Conservation (phyloP, 2,888 invertebrate genomes). For the Lasioglossum oenotherae region DNA sequence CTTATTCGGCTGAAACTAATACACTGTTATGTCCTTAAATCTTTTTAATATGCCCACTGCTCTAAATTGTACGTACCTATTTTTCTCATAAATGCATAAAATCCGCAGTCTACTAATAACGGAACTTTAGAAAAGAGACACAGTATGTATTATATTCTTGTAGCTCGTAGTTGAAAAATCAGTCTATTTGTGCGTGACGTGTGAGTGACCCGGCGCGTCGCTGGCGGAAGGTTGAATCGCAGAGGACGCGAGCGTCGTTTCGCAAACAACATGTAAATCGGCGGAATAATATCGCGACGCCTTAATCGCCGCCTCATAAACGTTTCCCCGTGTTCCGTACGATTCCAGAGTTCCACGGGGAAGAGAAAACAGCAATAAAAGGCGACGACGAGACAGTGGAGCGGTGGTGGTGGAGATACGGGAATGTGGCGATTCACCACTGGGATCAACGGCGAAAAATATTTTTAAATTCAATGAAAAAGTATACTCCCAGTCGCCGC, state of each 20-base stretch:
- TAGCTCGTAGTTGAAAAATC: neutral
- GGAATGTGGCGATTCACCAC: slow-evolving; percentile 17
- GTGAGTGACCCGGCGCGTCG: neutral
- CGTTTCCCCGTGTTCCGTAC: slow-evolving; percentile 37
- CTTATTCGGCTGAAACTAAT: too few relatives aligned
- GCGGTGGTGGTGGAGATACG: slow-evolving; percentile 11
- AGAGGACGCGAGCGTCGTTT: slow-evolving; percentile 2
- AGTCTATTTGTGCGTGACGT: neutral
- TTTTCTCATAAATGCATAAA: too few relatives aligned
- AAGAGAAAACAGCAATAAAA: slow-evolving; percentile 45
- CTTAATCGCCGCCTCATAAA: slow-evolving; percentile 55
- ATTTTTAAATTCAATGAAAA: slow-evolving; percentile 33
- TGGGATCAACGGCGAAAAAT: slow-evolving; percentile 7
- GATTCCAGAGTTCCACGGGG: slow-evolving; percentile 26
- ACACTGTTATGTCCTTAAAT: too few relatives aligned
- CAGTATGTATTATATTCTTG: neutral
- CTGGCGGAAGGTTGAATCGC: neutral
- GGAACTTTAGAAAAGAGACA: too few relatives aligned
- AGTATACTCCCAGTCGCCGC: neutral
- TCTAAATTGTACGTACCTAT: too few relatives aligned
- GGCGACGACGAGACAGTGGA: neutral
- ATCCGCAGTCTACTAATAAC: too few relatives aligned
- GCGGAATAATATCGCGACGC: slow-evolving; percentile 38
- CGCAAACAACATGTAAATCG: slow-evolving; percentile 40
- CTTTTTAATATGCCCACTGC: too few relatives aligned